Percentiles rank a stretch among this genome's conserved stretches.
Conservation (phyloP, 2,797 vertebrate genomes). For the Darevskia nairensis region DNA sequence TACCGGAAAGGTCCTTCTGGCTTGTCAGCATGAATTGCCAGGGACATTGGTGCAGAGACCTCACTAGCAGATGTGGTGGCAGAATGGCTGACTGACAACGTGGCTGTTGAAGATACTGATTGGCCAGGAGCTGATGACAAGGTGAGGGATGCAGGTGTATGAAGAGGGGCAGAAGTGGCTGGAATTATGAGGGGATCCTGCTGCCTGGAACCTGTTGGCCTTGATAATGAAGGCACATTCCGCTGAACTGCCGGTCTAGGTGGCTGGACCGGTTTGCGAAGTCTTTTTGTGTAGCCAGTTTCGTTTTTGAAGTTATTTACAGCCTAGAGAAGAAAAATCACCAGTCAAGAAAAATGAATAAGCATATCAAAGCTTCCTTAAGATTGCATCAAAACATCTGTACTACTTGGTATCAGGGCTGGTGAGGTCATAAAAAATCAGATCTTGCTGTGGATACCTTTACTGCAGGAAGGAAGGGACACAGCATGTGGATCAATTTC, state of each 20-base stretch:
- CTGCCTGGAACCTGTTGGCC: slow-evolving; percentile 80
- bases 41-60: slow-evolving; percentile 77
- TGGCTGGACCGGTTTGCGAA: slow-evolving; percentile 78
- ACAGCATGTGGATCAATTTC: neutral
- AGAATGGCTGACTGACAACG: slow-evolving; percentile 73
- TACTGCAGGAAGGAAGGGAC: neutral
- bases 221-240: slow-evolving; percentile 78
- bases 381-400: neutral
- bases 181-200: slow-evolving; percentile 88
- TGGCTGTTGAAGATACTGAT: slow-evolving; percentile 63
- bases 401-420: neutral
- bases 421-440: neutral
- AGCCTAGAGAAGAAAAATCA: slow-evolving; percentile 79
- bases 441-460: neutral
- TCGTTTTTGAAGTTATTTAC: slow-evolving; percentile 97
- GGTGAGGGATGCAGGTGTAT: slow-evolving; percentile 70
- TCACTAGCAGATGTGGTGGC: slow-evolving; percentile 73
- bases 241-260: slow-evolving; percentile 77
- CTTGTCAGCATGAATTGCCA: slow-evolving; percentile 79
- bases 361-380: neutral
- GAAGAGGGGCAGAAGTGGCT: slow-evolving; percentile 75
- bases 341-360: neutral
- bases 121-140: slow-evolving; percentile 66
- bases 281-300: slow-evolving; percentile 83
- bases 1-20: slow-evolving; percentile 80